Conservation (phyloP, 2,888 invertebrate genomes). For the Pharmacophagus antenor region DNA sequence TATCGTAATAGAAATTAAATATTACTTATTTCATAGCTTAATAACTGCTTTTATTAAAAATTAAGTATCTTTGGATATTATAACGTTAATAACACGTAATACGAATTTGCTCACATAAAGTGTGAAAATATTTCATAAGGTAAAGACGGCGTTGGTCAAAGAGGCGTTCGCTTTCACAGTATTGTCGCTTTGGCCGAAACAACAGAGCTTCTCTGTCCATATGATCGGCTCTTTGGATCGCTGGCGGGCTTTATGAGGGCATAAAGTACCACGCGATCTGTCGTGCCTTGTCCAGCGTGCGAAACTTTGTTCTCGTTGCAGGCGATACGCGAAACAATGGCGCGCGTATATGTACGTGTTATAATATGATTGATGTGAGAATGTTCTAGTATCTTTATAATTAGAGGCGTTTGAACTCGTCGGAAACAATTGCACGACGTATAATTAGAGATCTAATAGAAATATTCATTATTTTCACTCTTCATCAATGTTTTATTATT, state of each 20-base stretch:
- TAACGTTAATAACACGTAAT: too few species aligned
- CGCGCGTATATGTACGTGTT: conserved; percentile 33
- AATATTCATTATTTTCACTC: conserved; percentile 6
- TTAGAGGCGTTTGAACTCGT: conserved; percentile 17
- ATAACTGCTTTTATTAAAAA: too few species aligned
- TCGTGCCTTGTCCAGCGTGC: conserved; percentile 53
- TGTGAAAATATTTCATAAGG: too few species aligned
- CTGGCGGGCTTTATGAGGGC: conserved; percentile 60
- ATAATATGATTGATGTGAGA: conserved; percentile 26
- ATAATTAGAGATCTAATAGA: conserved; percentile 12
- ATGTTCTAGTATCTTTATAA: conserved; percentile 18
- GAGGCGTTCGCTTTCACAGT: conserved; percentile 16
- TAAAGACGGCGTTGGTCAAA: background rate
- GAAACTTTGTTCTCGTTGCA: conserved; percentile 47
- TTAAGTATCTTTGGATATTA: too few species aligned
- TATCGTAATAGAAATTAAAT: too few species aligned
- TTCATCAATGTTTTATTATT: too few species aligned
- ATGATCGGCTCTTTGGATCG: conserved; percentile 50
- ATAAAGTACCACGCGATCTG: conserved; percentile 68
- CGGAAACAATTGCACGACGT: conserved; percentile 1
- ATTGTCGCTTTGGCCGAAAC: conserved; percentile 34
- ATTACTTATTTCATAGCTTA: too few species aligned
- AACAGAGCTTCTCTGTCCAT: conserved; percentile 40
- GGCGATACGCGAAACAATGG: conserved; percentile 35
- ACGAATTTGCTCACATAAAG: too few species aligned